A percentile compares a stretch with the other conserved stretches of the same genome.
These are phyloP conservation scores for Melieria omissa DNA, from an alignment of 2,888 invertebrate genomes.

Conservation along the genomic window DNA sequence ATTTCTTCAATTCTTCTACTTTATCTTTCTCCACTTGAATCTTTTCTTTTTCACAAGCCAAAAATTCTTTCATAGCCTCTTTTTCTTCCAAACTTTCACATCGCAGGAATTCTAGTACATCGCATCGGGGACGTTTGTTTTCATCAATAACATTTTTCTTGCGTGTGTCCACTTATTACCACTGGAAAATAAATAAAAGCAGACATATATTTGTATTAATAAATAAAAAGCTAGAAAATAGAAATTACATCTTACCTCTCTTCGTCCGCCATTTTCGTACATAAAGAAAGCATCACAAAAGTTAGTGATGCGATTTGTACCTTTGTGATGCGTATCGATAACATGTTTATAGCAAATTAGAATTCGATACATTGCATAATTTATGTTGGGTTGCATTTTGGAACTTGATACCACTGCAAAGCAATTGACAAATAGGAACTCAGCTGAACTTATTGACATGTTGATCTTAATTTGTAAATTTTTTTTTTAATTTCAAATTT, in stretches of 20 bases:
- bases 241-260: background rate
- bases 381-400: too few relatives aligned
- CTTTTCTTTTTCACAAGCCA: background rate
- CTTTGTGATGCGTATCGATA: background rate
- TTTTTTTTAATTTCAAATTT: too few relatives aligned
- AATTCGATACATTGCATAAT: background rate
- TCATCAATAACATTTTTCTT: background rate
- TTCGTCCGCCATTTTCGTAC: background rate
- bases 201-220: background rate
- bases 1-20: constrained; percentile 1
- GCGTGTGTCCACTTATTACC: background rate
- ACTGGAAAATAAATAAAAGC: background rate
- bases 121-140: background rate
- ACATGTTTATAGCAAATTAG: background rate
- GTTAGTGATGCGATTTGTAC: background rate
- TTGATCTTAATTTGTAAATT: too few relatives aligned
- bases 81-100: background rate
- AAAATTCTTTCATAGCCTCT: background rate
- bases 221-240: background rate
- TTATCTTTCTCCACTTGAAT: background rate
- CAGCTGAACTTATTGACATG: too few relatives aligned
- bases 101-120: too few relatives aligned
- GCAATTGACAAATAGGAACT: too few relatives aligned
- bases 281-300: background rate
- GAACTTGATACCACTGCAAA: too few relatives aligned